These are phyloP conservation scores for Acholoe squamosa DNA, from an alignment of 2,888 invertebrate genomes.

Conservation along the genomic window DNA sequence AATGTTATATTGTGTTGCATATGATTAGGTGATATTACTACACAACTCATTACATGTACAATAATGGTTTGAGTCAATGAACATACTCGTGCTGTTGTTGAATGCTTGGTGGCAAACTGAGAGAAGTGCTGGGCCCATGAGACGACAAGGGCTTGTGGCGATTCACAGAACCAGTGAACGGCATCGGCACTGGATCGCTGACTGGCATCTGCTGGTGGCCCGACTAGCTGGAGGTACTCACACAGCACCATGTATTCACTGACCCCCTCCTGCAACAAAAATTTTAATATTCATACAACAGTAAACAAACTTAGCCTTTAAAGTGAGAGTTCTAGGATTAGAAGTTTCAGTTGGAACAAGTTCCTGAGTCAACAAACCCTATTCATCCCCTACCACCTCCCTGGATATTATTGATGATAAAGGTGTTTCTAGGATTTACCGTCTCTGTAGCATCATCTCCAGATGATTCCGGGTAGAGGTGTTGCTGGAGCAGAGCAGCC, in stretches of 20 bases:
- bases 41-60: too few relatives aligned
- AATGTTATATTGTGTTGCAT: too few relatives aligned
- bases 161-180: constrained; percentile 76
- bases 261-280: constrained; percentile 62
- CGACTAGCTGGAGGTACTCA: constrained; percentile 64
- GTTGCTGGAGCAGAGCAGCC: constrained; percentile 91
- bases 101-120: constrained; percentile 85
- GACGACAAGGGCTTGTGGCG: constrained; percentile 83
- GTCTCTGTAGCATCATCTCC: not conserved
- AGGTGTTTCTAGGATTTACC: not conserved
- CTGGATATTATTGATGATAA: too few relatives aligned
- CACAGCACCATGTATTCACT: constrained; percentile 66
- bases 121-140: constrained; percentile 89
- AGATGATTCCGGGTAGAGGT: constrained; percentile 84
- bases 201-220: constrained; percentile 68
- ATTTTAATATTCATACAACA: too few relatives aligned
- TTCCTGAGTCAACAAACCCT: too few relatives aligned
- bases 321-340: too few relatives aligned
- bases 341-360: too few relatives aligned
- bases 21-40: too few relatives aligned
- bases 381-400: too few relatives aligned
- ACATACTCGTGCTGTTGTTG: constrained; percentile 85
- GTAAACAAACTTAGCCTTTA: too few relatives aligned
- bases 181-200: constrained; percentile 67
- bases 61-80: too few relatives aligned